A percentile compares a stretch with the other conserved stretches of the same genome.
Conservation (phyloP, 2,888 invertebrate genomes). For the Noctua comes region DNA sequence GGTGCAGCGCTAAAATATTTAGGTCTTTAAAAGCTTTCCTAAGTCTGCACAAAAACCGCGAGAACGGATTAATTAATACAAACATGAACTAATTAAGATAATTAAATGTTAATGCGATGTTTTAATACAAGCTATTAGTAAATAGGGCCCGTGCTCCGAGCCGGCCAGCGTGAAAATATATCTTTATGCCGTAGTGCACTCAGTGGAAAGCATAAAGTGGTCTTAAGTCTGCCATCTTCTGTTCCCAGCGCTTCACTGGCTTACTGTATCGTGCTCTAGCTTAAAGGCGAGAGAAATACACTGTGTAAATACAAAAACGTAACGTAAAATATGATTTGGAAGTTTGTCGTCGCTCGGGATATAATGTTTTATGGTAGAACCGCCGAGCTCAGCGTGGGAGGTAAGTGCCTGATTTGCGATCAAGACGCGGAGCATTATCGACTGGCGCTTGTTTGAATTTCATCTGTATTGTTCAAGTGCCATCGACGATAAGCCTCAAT, state of each 20-base stretch:
- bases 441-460: slow-evolving; percentile 58
- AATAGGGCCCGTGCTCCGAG: slow-evolving; percentile 52
- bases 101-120: slow-evolving; percentile 44
- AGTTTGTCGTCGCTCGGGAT: slow-evolving; percentile 42
- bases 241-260: slow-evolving; percentile 74
- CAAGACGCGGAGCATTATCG: slow-evolving; percentile 52
- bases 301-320: slow-evolving; percentile 55
- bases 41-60: not conserved
- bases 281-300: slow-evolving; percentile 64
- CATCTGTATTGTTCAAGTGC: slow-evolving; percentile 60
- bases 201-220: slow-evolving; percentile 77
- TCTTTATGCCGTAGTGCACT: slow-evolving; percentile 81
- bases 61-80: slow-evolving; percentile 23
- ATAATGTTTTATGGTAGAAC: slow-evolving; percentile 48
- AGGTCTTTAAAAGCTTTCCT: not conserved
- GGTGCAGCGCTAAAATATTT: not conserved
- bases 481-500: slow-evolving; percentile 58
- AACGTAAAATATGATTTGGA: slow-evolving; percentile 57
- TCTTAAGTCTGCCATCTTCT: slow-evolving; percentile 77
- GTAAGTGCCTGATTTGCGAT: slow-evolving; percentile 56
- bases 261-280: slow-evolving; percentile 71
- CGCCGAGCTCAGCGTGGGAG: slow-evolving; percentile 30
- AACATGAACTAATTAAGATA: slow-evolving; percentile 39
- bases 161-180: slow-evolving; percentile 70
- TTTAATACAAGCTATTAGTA: slow-evolving; percentile 46